phyloP scores from a whole-genome alignment of 2,888 invertebrate genomes.

The Oasisia sp. region DNA sequence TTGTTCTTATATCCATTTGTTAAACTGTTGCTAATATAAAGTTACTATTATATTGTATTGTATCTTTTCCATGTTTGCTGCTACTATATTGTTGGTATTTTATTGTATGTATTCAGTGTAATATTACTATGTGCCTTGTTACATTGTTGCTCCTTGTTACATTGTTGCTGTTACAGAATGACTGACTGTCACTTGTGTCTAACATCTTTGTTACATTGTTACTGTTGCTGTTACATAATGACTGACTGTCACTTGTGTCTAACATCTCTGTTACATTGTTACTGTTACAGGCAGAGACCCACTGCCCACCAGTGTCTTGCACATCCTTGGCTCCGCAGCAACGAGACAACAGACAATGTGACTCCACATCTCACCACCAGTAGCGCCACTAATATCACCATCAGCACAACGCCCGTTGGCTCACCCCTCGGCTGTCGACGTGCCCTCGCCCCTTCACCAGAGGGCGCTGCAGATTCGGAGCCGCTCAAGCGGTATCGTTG shows the following conservation, averaged over 20 bases:
- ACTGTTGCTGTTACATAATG: too few relatives aligned
- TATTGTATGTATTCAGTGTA: too few relatives aligned
- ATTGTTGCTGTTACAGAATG: background rate
- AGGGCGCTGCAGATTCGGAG: conserved; percentile 27
- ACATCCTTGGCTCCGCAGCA: conserved; percentile 82
- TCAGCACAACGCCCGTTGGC: conserved; percentile 24
- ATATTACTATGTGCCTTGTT: background rate
- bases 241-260: too few relatives aligned
- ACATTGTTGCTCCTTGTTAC: background rate
- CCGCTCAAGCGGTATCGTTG: conserved; percentile 37
- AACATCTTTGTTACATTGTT: too few relatives aligned
- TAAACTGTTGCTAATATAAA: too few relatives aligned
- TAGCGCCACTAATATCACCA: background rate
- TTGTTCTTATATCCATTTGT: too few relatives aligned
- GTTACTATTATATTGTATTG: too few relatives aligned
- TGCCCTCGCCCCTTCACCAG: conserved; percentile 32
- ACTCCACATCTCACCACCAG: background rate
- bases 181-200: too few relatives aligned
- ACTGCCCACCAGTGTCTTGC: conserved; percentile 88
- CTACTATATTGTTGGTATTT: too few relatives aligned
- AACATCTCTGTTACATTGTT: too few relatives aligned
- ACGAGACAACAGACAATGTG: conserved; percentile 17
- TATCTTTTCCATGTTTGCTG: too few relatives aligned
- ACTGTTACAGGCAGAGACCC: conserved; percentile 79
- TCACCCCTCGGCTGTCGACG: conserved; percentile 39